These are phyloP conservation scores for Mastomys natalensis DNA, from an alignment of 2,113 vertebrate species.

Conservation along the genomic window DNA sequence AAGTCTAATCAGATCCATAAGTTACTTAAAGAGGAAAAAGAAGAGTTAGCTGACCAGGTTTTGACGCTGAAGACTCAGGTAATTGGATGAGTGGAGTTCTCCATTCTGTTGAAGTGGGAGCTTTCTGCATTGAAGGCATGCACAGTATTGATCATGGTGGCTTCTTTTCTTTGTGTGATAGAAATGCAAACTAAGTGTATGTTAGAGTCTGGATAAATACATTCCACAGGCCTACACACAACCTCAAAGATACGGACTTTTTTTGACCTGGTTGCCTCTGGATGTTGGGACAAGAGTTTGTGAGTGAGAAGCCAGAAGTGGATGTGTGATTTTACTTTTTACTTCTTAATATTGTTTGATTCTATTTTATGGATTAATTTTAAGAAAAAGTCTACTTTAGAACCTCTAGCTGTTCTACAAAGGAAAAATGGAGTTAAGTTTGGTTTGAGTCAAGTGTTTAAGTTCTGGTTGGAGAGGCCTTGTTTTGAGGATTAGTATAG, in stretches of 20 bases:
- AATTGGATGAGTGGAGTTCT: constrained; percentile 20
- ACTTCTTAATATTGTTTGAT: constrained; percentile 14
- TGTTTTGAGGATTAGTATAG: neutral
- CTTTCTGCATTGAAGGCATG: neutral
- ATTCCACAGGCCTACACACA: neutral
- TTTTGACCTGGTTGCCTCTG: neutral
- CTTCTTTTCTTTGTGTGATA: neutral
- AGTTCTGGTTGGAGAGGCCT: neutral
- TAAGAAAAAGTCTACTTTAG: constrained; percentile 44
- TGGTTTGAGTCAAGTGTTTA: neutral
- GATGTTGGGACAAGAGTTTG: neutral
- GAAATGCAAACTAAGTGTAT: neutral
- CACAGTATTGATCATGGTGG: neutral
- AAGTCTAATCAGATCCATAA: constrained; percentile 99
- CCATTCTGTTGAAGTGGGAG: neutral
- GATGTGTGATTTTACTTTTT: constrained; percentile 42
- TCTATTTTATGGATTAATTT: constrained; percentile 43
- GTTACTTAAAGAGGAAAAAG: constrained; percentile 97
- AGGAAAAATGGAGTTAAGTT: neutral
- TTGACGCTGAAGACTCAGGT: constrained; percentile 98
- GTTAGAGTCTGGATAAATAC: constrained; percentile 27
- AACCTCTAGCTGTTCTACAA: neutral
- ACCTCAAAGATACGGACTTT: neutral
- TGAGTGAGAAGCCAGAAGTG: neutral
- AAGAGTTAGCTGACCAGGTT: constrained; percentile 96